Evolutionary conservation across 2,797 vertebrate species (phyloP), one percentile per base, ranked within the genome.

Genomic region (Spea hammondii): DNA sequence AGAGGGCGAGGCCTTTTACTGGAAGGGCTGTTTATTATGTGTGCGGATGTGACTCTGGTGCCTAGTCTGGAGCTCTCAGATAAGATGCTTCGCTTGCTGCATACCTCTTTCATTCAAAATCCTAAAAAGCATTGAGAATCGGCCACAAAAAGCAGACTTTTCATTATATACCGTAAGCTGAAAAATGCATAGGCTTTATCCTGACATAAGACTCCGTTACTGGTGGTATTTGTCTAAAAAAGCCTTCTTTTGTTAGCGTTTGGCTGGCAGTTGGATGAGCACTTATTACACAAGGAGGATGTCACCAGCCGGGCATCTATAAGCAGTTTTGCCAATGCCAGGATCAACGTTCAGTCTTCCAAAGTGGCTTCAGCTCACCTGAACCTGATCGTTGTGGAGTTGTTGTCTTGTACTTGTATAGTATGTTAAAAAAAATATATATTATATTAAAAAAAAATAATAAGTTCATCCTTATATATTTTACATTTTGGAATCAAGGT

Each of bases 61-160:
- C 90, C 89, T 89, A 91, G 92, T 92, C 95, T 98, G 96, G 88
- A 91, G 90, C 89, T 83, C 77, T 87, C 94, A 93, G 96, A 97
- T 98, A 99, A 99, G 95, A 94, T 93, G 93, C 90, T 88, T 88
- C 91, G 92, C 93, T 93, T 93, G 85, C 79, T 77, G 92, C 84
- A 84, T 83, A 53, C 85, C 89, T 84, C 88, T 91, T 87, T 84
- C 88, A 90, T 91, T 89, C 88, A 87, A 87, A 86, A 89, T 89
- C 87, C 89, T 91, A 93, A 91, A 88, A 85, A 87, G 84, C 85
- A 78, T 85, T 84, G 88, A 90, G 87, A 91, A 91, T 91, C 86
- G 86, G 92, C 88, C 92, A 92, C 93, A 32, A 32, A 92, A 93
- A 92, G 92, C 90, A 92, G 83, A 88, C 86, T 83, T 82, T 60